phyloP scores from a whole-genome alignment of 2,113 vertebrate species.

The Acrocephalus arundinaceus region DNA sequence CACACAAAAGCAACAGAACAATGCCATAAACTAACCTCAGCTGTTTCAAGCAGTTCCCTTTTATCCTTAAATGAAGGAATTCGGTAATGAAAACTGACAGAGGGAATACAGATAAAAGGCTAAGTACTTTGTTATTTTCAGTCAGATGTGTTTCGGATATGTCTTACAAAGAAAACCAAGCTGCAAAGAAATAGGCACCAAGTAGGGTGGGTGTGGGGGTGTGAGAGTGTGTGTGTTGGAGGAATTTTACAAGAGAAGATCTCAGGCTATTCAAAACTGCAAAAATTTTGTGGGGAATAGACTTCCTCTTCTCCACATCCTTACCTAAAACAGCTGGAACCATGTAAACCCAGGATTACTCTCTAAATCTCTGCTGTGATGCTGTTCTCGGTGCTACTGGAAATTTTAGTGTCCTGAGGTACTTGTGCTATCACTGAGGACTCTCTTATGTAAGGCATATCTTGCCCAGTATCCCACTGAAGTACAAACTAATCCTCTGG shows the following conservation, averaged over 20 bases:
- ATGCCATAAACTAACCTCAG: not conserved
- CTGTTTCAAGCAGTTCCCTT: not conserved
- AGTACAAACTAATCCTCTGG: not conserved
- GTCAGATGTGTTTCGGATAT: not conserved
- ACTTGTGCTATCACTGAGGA: accelerated
- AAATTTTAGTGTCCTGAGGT: not conserved
- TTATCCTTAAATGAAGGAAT: not conserved
- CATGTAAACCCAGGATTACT: not conserved
- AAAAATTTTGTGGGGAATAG: not conserved
- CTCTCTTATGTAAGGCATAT: not conserved
- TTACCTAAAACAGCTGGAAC: not conserved
- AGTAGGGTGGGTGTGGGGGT: not conserved
- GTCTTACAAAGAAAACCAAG: not conserved
- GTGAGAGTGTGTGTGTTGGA: not conserved
- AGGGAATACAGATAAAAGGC: not conserved
- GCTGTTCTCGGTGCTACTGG: not conserved
- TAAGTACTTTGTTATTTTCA: not conserved
- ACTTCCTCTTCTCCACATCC: not conserved
- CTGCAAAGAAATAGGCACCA: not conserved
- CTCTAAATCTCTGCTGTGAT: not conserved
- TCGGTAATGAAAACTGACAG: not conserved
- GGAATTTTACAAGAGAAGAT: not conserved
- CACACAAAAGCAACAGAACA: not conserved
- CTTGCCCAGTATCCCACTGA: not conserved
- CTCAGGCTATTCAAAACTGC: not conserved